Evolutionary conservation across 2,888 invertebrate genomes (phyloP).

Genomic region (Drosophila paranaensis): DNA sequence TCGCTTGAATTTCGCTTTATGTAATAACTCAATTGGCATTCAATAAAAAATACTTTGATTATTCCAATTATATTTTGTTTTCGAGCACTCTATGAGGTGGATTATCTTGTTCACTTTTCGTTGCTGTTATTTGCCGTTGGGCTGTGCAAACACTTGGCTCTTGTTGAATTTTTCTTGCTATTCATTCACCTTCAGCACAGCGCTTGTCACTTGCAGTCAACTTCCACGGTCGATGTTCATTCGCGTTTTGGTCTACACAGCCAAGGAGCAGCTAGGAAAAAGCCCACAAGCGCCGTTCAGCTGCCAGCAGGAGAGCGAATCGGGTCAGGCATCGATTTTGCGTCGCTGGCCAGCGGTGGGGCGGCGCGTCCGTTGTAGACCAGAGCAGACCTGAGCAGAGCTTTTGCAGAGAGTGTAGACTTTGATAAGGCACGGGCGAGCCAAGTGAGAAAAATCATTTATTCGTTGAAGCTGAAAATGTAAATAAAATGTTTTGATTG

Average conservation of each 20-base stretch:
- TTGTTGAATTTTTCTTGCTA: constrained; percentile 39
- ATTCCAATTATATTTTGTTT: constrained; percentile 23
- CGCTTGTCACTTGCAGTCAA: constrained; percentile 81
- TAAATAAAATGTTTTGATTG: too few species aligned
- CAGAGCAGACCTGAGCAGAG: constrained; percentile 28
- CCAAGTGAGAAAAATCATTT: constrained; percentile 8
- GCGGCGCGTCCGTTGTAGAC: constrained; percentile 16
- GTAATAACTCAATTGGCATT: constrained; percentile 57
- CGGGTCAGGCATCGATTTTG: constrained; percentile 74
- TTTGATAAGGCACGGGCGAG: constrained; percentile 29
- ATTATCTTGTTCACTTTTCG: constrained; percentile 9
- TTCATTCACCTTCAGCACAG: constrained; percentile 79
- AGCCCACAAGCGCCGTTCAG: constrained; percentile 56
- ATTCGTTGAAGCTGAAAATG: neutral
- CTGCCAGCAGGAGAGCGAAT: constrained; percentile 60
- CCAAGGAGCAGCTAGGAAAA: constrained; percentile 79
- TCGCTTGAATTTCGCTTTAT: constrained; percentile 63
- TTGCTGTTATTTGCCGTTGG: constrained; percentile 18
- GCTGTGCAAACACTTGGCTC: constrained; percentile 34
- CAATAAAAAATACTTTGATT: constrained; percentile 18
- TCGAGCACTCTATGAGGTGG: constrained; percentile 20
- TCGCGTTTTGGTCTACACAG: constrained; percentile 82
- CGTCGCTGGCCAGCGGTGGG: constrained; percentile 30
- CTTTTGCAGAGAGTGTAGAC: constrained; percentile 64
- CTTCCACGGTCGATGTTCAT: constrained; percentile 84